Evolutionary conservation across 2,888 invertebrate species (phyloP), one percentile per base, ranked within the genome.

Genomic region (Pecten maximus): DNA sequence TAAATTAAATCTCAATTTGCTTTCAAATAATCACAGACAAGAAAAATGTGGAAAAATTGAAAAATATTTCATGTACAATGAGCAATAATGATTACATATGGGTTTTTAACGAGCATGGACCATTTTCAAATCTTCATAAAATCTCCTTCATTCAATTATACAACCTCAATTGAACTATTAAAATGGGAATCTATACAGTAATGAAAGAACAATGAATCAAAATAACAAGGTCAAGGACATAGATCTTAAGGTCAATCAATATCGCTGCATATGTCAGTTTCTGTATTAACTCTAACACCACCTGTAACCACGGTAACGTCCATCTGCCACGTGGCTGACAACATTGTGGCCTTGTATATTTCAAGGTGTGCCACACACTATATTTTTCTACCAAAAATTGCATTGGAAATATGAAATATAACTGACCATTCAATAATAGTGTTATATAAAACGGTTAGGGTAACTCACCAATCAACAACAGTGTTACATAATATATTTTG

Each of bases 211-310:
- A 35, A 74, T 74, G 74, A 74, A 74, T 74, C 74, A 74, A 74
- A 60, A 74, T 74, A 74, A 74, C 74, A 74, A 74, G 74, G 74
- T 74, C 74, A 74, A 74, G 74, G 74, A 35, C 74, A 74, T 35
- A 74, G 74, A 74, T 74, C 35, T 74, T 35, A 74, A 74, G 74
- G 74, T 74, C 74, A 74, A 74, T 74, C 74, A 74, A 74, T 74
- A 74, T 74, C 74, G 74, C 74, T 74, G 74, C 74, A 74, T 74
- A 74, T 74, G 74, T 74, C 54, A 54, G 48, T 48, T 48, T 48
- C 74, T 74, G 74, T 74, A 74, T 74, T 74, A 74, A 74, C 74
- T 74, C 74, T 74, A 74, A 74, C 74, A 74, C 74, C 74, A 74
- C 74, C 28, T 12, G 74, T 74, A 35, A 0, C 10, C 74, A 74